Percentiles rank a stretch among this genome's conserved stretches.
These are phyloP conservation scores for Hydriomena furcata DNA, from an alignment of 2,888 invertebrate species.

Conservation along the genomic window DNA sequence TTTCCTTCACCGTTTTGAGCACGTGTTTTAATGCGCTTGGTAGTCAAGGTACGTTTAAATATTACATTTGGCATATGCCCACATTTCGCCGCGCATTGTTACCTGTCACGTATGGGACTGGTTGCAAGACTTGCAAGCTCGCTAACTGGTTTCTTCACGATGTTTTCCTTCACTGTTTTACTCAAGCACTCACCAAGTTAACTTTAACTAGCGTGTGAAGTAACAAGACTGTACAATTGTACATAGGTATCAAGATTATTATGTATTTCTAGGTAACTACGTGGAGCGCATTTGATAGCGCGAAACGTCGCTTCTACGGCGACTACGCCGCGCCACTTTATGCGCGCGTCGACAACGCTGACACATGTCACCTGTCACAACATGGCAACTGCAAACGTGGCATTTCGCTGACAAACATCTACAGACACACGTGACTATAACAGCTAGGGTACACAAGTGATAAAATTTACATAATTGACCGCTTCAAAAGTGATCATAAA, in stretches of 20 bases:
- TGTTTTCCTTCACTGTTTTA: not conserved
- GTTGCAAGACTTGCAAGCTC: too few species aligned
- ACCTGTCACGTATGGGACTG: too few species aligned
- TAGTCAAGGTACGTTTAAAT: too few species aligned
- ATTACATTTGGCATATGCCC: too few species aligned
- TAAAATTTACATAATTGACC: not conserved
- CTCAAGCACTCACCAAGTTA: too few species aligned
- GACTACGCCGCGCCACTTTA: slow-evolving; percentile 68
- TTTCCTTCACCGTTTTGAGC: too few species aligned
- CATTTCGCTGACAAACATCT: slow-evolving; percentile 8
- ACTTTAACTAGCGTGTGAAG: too few species aligned
- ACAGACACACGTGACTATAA: slow-evolving; percentile 6
- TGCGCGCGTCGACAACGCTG: slow-evolving; percentile 58
- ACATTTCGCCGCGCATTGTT: too few species aligned
- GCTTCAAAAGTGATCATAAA: slow-evolving; percentile 1
- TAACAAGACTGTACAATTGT: too few species aligned
- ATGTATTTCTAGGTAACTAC: slow-evolving; percentile 88
- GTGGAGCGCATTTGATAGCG: slow-evolving; percentile 83
- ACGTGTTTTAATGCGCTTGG: too few species aligned
- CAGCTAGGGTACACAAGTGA: slow-evolving; percentile 7
- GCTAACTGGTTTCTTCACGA: too few species aligned
- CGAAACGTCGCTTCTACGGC: slow-evolving; percentile 70
- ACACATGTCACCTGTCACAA: slow-evolving; percentile 19
- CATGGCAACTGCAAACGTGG: slow-evolving; percentile 8
- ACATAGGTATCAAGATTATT: too few species aligned